Evolutionary conservation across 2,888 invertebrate genomes (phyloP).

Genomic region (Zhuqinia jingwanae): DNA sequence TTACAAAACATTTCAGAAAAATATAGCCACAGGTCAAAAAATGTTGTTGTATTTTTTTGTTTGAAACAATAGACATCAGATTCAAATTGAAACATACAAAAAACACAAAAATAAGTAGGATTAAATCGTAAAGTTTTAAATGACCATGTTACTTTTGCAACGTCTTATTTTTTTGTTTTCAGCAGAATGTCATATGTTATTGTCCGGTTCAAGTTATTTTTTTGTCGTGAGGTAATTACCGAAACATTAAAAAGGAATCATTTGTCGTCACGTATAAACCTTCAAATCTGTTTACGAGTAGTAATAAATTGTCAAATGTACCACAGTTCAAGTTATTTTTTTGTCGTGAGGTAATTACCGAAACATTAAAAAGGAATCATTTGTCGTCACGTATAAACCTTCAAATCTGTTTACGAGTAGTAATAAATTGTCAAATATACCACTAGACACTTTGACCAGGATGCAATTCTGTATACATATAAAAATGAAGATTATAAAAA

Average conservation of each 20-base stretch:
- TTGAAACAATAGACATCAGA: background rate
- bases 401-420: constrained; percentile 8
- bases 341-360: constrained; percentile 27
- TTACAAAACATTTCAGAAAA: no score
- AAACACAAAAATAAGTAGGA: constrained; percentile 21
- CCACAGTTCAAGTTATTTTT: background rate
- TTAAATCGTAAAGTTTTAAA: constrained; percentile 31
- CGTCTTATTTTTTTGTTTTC: background rate
- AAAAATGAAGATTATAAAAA: no score
- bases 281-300: constrained; percentile 10
- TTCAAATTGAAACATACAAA: background rate
- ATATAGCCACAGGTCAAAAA: no score
- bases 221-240: constrained; percentile 26
- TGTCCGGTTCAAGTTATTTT: background rate
- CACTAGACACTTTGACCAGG: constrained; percentile 3
- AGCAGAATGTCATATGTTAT: background rate
- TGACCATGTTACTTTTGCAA: constrained; percentile 1
- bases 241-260: background rate
- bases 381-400: constrained; percentile 48
- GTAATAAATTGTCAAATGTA: constrained; percentile 15
- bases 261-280: constrained; percentile 45
- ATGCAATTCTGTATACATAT: background rate
- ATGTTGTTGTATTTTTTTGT: background rate
- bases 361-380: background rate
- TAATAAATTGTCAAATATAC: constrained; percentile 15